A percentile compares a stretch with the other conserved stretches of the same genome.
These are phyloP conservation scores for Centropus unirufus DNA, from an alignment of 2,113 vertebrate genomes.

Conservation along the genomic window DNA sequence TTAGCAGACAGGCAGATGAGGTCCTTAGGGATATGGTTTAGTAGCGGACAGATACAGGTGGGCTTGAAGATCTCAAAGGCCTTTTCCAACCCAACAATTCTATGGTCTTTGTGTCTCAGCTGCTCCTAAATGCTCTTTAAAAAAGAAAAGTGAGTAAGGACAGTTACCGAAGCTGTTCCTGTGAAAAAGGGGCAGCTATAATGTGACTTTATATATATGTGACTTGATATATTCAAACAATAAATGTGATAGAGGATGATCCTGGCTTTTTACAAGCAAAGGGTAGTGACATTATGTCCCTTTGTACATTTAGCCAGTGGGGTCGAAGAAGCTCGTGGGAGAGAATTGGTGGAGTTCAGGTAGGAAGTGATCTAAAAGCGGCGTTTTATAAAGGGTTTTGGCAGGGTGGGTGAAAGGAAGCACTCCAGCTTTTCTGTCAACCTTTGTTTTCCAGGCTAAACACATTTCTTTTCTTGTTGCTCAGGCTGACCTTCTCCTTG, in stretches of 20 bases:
- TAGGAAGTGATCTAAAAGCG: conserved; percentile 41
- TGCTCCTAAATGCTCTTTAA: background rate
- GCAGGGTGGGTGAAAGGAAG: background rate
- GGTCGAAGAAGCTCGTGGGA: background rate
- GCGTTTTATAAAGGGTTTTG: conserved; percentile 16
- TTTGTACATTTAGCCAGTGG: background rate
- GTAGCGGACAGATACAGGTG: too few species aligned
- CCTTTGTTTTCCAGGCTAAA: conserved; percentile 58
- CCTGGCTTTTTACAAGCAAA: background rate
- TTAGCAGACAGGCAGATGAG: too few species aligned
- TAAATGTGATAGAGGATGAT: background rate
- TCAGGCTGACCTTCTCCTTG: conserved; percentile 49
- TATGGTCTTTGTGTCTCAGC: background rate
- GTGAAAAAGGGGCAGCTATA: background rate
- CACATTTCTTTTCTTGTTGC: conserved; percentile 27
- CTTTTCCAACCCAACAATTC: too few species aligned
- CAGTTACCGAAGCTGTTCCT: too few species aligned
- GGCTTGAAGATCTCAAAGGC: too few species aligned
- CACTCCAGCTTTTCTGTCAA: conserved; percentile 52
- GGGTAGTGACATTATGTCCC: background rate
- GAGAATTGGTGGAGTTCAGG: background rate
- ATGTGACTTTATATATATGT: background rate
- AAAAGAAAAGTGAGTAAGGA: background rate
- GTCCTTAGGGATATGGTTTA: too few species aligned
- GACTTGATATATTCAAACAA: background rate